Evolutionary conservation across 2,888 invertebrate genomes (phyloP).

Genomic region (Trimorus sp.): DNA sequence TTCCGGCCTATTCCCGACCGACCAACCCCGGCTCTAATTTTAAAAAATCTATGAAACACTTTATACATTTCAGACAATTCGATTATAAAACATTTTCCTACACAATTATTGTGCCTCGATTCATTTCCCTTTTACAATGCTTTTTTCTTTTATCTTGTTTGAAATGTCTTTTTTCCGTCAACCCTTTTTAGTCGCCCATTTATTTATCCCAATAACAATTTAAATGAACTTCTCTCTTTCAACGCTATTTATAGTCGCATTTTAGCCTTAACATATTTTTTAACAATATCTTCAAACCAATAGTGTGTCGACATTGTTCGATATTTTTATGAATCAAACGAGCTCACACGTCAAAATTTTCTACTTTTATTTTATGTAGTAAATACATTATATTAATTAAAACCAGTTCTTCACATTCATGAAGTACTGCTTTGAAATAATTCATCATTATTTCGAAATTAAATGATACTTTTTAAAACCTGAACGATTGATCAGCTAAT

Average conservation of each 20-base stretch:
- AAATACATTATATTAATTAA: too few species aligned
- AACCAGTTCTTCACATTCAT: too few species aligned
- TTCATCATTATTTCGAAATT: too few species aligned
- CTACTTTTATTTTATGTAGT: too few species aligned
- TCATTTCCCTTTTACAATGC: constrained; percentile 24
- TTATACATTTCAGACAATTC: constrained; percentile 30
- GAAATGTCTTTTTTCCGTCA: constrained; percentile 13
- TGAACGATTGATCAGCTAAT: too few species aligned
- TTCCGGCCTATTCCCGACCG: constrained; percentile 11
- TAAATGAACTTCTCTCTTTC: constrained; percentile 5
- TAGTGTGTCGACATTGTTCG: background rate
- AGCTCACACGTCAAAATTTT: too few species aligned
- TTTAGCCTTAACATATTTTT: constrained; percentile 22
- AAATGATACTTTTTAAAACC: too few species aligned
- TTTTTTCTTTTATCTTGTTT: constrained; percentile 32
- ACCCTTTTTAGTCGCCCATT: constrained; percentile 1
- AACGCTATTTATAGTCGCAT: constrained; percentile 20
- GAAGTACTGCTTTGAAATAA: too few species aligned
- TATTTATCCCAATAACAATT: constrained; percentile 16
- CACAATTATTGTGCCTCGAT: constrained; percentile 37
- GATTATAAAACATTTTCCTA: constrained; percentile 42
- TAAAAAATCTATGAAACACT: constrained; percentile 34
- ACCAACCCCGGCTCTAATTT: constrained; percentile 12
- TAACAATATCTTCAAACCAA: constrained; percentile 1
- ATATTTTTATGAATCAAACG: too few species aligned